These are phyloP conservation scores for Entomobrya proxima DNA, from an alignment of 2,888 invertebrate species.

Conservation along the genomic window DNA sequence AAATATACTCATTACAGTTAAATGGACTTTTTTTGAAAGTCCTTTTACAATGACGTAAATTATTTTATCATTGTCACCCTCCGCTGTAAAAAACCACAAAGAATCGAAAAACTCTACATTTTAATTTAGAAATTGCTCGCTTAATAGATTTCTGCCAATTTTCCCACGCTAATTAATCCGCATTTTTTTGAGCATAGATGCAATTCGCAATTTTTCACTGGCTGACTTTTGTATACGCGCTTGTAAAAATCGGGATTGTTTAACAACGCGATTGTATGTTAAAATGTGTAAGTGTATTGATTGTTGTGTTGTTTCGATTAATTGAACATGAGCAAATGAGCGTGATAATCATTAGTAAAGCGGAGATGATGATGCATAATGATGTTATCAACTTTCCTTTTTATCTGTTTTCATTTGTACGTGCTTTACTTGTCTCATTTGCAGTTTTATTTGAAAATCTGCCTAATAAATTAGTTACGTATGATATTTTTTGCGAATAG, in stretches of 20 bases:
- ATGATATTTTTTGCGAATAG: too few relatives aligned
- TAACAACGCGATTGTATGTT: neutral
- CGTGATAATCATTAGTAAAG: too few relatives aligned
- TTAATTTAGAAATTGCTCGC: neutral
- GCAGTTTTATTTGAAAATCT: too few relatives aligned
- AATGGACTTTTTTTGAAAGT: neutral
- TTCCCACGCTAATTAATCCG: slow-evolving; percentile 21
- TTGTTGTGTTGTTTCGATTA: slow-evolving; percentile 15
- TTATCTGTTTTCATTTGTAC: too few relatives aligned
- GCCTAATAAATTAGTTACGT: too few relatives aligned
- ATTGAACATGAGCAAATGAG: slow-evolving; percentile 21
- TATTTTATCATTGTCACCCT: neutral
- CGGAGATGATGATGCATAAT: too few relatives aligned
- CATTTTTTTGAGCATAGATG: slow-evolving; percentile 11
- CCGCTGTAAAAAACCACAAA: too few relatives aligned
- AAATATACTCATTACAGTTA: neutral
- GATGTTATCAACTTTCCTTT: too few relatives aligned
- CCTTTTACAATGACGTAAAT: neutral
- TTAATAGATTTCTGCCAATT: neutral
- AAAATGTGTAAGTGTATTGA: neutral
- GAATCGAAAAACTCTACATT: neutral
- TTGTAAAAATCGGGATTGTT: too few relatives aligned
- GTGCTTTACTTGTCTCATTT: too few relatives aligned
- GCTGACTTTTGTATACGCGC: too few relatives aligned
- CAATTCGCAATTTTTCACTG: neutral